These are phyloP conservation scores for Philereme vetulata DNA, from an alignment of 2,888 invertebrate genomes.

Conservation along the genomic window DNA sequence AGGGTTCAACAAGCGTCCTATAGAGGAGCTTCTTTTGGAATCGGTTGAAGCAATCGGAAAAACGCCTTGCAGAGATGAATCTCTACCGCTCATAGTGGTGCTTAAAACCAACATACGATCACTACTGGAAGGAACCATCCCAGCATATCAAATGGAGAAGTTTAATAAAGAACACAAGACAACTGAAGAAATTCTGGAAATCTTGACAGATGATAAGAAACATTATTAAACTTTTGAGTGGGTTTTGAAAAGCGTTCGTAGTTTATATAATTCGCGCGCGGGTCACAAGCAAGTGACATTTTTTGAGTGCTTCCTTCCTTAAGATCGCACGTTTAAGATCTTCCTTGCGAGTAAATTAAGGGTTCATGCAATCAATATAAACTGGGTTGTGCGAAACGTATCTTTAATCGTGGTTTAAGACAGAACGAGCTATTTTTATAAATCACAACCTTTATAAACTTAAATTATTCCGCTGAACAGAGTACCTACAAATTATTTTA, in stretches of 20 bases:
- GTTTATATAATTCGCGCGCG: no score
- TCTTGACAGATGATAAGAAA: conserved; percentile 83
- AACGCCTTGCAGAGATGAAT: conserved; percentile 84
- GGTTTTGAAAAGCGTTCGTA: no score
- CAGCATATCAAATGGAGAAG: conserved; percentile 89
- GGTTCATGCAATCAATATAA: background rate
- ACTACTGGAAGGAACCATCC: conserved; percentile 92
- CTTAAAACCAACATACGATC: conserved; percentile 90
- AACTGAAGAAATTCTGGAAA: conserved; percentile 91
- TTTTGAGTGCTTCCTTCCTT: no score
- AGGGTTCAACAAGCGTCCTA: conserved; percentile 87
- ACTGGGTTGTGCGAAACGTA: conserved; percentile 16
- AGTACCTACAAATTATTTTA: background rate
- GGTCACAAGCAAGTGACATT: no score
- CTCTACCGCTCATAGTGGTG: conserved; percentile 84
- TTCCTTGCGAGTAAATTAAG: conserved; percentile 7
- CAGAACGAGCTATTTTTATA: background rate
- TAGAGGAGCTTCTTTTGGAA: conserved; percentile 91
- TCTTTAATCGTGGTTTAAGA: conserved; percentile 4
- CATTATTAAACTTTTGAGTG: conserved; percentile 27
- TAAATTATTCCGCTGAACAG: background rate
- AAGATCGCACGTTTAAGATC: no score
- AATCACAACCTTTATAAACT: background rate
- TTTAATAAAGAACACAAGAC: conserved; percentile 89
- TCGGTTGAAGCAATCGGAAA: conserved; percentile 90